These are phyloP conservation scores for Pantherophis vulpinus DNA, from an alignment of 2,797 vertebrate species.

Conservation along the genomic window DNA sequence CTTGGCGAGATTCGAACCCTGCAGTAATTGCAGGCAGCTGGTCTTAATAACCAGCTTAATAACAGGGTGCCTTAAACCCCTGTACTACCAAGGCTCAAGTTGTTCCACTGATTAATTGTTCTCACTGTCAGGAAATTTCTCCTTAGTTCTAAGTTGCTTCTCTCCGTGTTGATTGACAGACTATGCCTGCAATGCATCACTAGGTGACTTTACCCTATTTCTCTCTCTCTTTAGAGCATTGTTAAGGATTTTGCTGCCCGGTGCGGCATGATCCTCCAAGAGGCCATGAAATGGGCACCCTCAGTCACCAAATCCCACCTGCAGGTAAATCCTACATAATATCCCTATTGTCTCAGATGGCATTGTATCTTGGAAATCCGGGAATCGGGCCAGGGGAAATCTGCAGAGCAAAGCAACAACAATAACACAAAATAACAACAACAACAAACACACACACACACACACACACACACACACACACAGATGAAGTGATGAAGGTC, in stretches of 20 bases:
- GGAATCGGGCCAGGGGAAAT: neutral
- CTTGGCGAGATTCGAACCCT: too few species aligned
- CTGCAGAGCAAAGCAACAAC: neutral
- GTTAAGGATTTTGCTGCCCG: conserved; percentile 98
- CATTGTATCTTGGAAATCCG: neutral
- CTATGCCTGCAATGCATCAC: neutral
- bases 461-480: neutral
- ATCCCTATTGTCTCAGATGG: neutral
- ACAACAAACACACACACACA: too few species aligned
- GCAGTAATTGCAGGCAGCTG: too few species aligned
- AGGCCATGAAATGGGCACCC: conserved; percentile 99
- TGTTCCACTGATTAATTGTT: too few species aligned
- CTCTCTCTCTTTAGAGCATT: conserved; percentile 80
- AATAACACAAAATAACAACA: too few species aligned
- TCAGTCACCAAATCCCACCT: conserved; percentile 97
- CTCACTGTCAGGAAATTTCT: too few species aligned
- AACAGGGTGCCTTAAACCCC: too few species aligned
- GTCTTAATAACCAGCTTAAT: too few species aligned
- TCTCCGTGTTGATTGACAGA: too few species aligned
- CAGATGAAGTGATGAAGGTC: too few species aligned
- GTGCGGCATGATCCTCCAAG: conserved; percentile 97
- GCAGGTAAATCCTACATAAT: conserved; percentile 75
- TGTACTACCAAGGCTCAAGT: too few species aligned
- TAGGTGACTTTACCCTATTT: conserved; percentile 7
- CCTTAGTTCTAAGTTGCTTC: too few species aligned